Evolutionary conservation across 2,888 invertebrate genomes (phyloP), one percentile per base, ranked within the genome.

Genomic region (Ypsolopha sequella): DNA sequence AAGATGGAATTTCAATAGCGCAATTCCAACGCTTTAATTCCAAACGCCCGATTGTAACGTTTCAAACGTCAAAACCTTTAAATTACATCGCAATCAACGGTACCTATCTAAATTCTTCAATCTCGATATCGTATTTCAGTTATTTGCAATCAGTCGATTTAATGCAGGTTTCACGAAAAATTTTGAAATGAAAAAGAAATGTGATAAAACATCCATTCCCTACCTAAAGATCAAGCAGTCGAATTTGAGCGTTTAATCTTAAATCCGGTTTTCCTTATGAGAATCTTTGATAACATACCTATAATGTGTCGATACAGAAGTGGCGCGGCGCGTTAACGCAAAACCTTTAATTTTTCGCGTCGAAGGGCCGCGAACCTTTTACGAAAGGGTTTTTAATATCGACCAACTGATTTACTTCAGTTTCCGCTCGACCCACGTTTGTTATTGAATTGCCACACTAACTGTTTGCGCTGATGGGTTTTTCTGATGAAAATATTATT

Each of bases 261-360:
- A 49, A 41, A 49, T 38, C 48, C 39, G 10, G 24, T 24, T 24
- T n/a, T 49, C 33, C 33, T 36, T 49, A 49, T 49, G 48, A 49
- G 36, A 41, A 49, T 49, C 14, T 49, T 49, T 49, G 48, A 39
- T 49, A 49, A 39, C 39, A 41, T 33, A 41, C 4, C n/a, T n/a
- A n/a, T 49, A 35, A 49, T 24, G 48, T 49, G 48, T 33, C 36
- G 47, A 9, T 1, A 4, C 38, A 36, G 35, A 9, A 34, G 35
- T 1, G 13, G 6, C 36, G 47, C 36, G 36, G 45, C 7, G 2
- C 33, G 10, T 4, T 24, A 24, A 24, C 24, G 24, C 24, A 24
- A 24, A 24, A 34, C 13, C 73, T 70, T 69, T 70, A 70, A 75
- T 76, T 75, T 76, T 66, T 70, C 76, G 77, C 72, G 65, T 75